Percentiles rank a stretch among this genome's conserved stretches.
Evolutionary conservation across 2,888 invertebrate species (phyloP).

Genomic region (Archips xylosteana): DNA sequence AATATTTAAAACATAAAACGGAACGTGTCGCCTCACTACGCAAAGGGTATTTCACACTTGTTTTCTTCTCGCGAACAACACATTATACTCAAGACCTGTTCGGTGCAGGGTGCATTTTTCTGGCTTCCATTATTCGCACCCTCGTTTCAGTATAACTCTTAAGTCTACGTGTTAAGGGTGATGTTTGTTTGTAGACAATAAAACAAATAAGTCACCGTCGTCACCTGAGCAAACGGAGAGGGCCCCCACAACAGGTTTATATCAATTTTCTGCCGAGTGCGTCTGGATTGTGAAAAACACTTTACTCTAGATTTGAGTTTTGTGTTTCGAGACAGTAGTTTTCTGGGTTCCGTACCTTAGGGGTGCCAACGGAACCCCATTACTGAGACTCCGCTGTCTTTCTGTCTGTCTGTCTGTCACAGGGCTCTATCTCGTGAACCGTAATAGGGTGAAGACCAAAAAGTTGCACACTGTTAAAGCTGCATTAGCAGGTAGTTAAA

Average conservation of each 20-base stretch:
- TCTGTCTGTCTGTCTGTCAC: no score
- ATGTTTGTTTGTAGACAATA: conserved; percentile 51
- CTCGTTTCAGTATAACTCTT: conserved; percentile 55
- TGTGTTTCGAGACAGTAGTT: conserved; percentile 58
- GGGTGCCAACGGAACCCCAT: no score
- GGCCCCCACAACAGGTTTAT: conserved; percentile 79
- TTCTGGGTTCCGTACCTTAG: conserved; percentile 20
- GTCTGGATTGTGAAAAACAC: conserved; percentile 78
- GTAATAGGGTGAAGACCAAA: no score
- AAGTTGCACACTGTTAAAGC: no score
- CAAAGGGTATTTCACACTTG: conserved; percentile 62
- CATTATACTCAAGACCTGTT: conserved; percentile 69
- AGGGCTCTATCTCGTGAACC: no score
- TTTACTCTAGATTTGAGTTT: conserved; percentile 66
- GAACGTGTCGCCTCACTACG: conserved; percentile 25
- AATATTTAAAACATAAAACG: conserved; percentile 33
- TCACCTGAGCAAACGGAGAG: conserved; percentile 76
- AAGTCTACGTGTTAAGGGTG: conserved; percentile 48
- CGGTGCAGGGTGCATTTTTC: conserved; percentile 70
- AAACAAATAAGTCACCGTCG: conserved; percentile 73
- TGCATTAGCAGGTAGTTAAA: no score
- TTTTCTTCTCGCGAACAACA: conserved; percentile 69
- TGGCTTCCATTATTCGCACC: conserved; percentile 61
- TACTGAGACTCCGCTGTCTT: no score
- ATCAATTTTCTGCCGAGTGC: conserved; percentile 83